A percentile compares a stretch with the other conserved stretches of the same genome.
Evolutionary conservation across 2,888 invertebrate genomes (phyloP).

Genomic region (Ochlodes sylvanus): DNA sequence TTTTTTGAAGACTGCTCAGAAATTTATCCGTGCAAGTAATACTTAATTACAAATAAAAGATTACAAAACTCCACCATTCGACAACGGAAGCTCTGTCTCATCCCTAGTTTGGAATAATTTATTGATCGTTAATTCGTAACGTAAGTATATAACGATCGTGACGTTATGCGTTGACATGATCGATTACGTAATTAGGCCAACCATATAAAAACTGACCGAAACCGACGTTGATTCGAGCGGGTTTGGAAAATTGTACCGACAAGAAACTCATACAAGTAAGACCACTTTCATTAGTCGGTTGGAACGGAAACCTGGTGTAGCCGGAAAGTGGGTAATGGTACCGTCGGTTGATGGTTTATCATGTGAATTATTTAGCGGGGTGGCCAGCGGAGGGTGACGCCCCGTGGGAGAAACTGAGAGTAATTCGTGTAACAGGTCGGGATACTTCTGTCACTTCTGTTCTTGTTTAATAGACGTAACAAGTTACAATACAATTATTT

Average conservation of each 20-base stretch:
- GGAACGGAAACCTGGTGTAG: conserved; percentile 45
- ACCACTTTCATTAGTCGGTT: conserved; percentile 59
- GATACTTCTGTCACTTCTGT: conserved; percentile 14
- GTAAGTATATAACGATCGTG: neutral
- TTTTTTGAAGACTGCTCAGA: no score
- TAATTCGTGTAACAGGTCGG: conserved; percentile 47
- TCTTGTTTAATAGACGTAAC: no score
- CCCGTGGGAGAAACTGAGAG: conserved; percentile 76
- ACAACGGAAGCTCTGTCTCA: no score
- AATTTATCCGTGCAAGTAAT: no score
- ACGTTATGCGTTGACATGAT: neutral
- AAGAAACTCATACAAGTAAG: conserved; percentile 35
- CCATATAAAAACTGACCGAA: conserved; percentile 25
- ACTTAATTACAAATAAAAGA: no score
- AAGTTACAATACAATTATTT: no score
- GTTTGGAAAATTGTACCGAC: conserved; percentile 15
- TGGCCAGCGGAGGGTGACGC: conserved; percentile 71
- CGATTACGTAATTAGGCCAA: conserved; percentile 26
- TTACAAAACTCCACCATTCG: no score
- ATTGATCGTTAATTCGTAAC: no score
- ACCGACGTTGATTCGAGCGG: neutral
- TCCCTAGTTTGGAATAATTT: no score
- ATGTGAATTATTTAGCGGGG: conserved; percentile 57
- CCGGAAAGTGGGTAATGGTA: conserved; percentile 62
- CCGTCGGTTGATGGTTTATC: conserved; percentile 48